Base-by-base conservation (phyloP, 2,113 vertebrate genomes). In the Aplodontia rufa region DNA sequence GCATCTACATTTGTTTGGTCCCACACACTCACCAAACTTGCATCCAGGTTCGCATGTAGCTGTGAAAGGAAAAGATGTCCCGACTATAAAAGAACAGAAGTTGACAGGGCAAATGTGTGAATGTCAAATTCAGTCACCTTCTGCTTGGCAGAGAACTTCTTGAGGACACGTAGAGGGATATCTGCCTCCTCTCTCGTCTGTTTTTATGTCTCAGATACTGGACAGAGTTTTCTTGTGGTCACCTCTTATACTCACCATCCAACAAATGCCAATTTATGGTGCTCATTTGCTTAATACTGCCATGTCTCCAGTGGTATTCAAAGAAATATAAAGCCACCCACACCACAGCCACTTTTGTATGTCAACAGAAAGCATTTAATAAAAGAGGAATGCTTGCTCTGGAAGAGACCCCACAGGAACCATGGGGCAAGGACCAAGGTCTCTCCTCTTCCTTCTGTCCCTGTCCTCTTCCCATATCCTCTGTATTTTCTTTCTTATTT, bases 1-100 rank as follows among this genome's bases (percentile, higher is more conserved):
- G 97, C 99, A 99, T 97, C 99, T 99, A 98, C 99, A 99, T 98
- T 99, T 99, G 97, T 99, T 99, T 74, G 99, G 99, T 91, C 99
- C 99, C 66, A 98, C 98, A 86, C 99, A 99, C 92, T 99, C 99
- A 5, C 99, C 99, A 0, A 99, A 99, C 97, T 99, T 99, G 98
- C 99, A 99, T 47, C 98, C 99, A 49, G 98, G 98, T 94, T 99
- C 98, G 97, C 99, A 99, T 35, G 98, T 96, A 97, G 99, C 99
- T 99, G 98, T 92, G 91, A 97, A 98, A 97, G 87, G 64, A 97
- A 97, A 96, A 99, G 80, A 94, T 69, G 51, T 76, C 72, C 75
- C 53, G 72, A 76, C 1, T 13, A 37, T 26, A 37, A 53, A 82
- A 79, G n/a, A 80, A 76, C 45, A 64, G 42, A 35, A 32, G 47